Evolutionary conservation across 2,888 invertebrate genomes (phyloP).

Genomic region (Rhimphoctona megacephalus): DNA sequence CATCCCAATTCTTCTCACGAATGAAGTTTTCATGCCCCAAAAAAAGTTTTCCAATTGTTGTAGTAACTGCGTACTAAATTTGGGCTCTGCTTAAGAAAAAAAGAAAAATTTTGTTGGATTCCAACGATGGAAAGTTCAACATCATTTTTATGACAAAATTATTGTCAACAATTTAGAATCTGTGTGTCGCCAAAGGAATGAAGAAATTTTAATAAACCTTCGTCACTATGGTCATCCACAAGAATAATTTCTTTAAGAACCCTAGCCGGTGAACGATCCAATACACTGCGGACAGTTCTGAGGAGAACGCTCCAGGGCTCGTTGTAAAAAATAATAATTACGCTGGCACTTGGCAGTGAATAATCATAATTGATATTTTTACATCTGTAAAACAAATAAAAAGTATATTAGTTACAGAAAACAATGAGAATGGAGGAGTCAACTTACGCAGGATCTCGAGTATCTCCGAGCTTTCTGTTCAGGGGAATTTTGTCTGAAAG

Average conservation of each 20-base stretch:
- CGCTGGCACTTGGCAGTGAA: slow-evolving; percentile 89
- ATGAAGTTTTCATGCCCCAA: too few relatives aligned
- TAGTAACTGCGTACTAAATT: too few relatives aligned
- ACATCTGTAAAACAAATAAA: slow-evolving; percentile 85
- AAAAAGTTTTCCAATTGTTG: too few relatives aligned
- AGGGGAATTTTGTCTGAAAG: slow-evolving; percentile 95
- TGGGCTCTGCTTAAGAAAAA: too few relatives aligned
- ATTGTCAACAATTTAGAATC: neutral
- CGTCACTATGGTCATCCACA: slow-evolving; percentile 97
- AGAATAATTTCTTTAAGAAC: slow-evolving; percentile 96
- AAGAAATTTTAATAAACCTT: slow-evolving; percentile 84
- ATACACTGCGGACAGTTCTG: slow-evolving; percentile 95
- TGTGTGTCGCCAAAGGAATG: neutral
- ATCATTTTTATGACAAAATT: neutral
- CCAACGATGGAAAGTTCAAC: neutral
- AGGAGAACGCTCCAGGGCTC: slow-evolving; percentile 95
- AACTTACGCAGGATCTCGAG: slow-evolving; percentile 85
- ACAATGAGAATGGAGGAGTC: slow-evolving; percentile 80
- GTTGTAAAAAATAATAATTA: slow-evolving; percentile 95
- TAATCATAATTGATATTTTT: slow-evolving; percentile 87
- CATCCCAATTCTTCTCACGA: too few relatives aligned
- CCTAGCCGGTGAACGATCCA: slow-evolving; percentile 90
- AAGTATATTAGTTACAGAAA: slow-evolving; percentile 3
- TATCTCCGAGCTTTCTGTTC: slow-evolving; percentile 91
- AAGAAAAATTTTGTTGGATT: too few relatives aligned